phyloP scores from a whole-genome alignment of 2,888 invertebrate species.

The Scaptomyza reducta region DNA sequence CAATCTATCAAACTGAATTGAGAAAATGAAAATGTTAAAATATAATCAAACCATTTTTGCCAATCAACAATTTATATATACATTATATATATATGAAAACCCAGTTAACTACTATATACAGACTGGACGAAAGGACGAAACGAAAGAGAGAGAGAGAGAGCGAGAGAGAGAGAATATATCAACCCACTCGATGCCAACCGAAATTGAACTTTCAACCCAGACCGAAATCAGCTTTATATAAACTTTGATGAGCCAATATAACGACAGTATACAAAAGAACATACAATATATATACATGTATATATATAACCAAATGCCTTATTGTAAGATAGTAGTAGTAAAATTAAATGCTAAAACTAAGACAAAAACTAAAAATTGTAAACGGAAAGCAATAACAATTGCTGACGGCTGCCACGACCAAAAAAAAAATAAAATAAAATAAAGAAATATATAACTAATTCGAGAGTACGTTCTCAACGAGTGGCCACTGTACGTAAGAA shows the following conservation, averaged over 20 bases:
- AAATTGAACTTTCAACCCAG: too few relatives aligned
- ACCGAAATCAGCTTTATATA: too few relatives aligned
- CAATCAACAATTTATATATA: conserved; percentile 25
- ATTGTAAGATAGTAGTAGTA: conserved; percentile 42
- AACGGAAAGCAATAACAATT: conserved; percentile 43
- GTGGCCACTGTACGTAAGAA: conserved; percentile 10
- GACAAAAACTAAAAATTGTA: conserved; percentile 3
- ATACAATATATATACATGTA: not conserved
- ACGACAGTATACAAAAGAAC: conserved; percentile 10
- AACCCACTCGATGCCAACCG: too few relatives aligned
- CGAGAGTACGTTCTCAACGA: not conserved
- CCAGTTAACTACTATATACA: not conserved
- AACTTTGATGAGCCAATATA: conserved; percentile 16
- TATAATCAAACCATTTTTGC: conserved; percentile 22
- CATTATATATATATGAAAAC: conserved; percentile 8
- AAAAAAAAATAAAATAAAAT: conserved; percentile 7
- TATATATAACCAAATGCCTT: conserved; percentile 25
- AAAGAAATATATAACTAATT: not conserved
- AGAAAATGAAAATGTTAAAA: conserved; percentile 27
- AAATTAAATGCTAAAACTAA: not conserved
- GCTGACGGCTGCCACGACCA: conserved; percentile 43
- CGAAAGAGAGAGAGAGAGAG: too few relatives aligned
- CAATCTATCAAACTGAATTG: not conserved
- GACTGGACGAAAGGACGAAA: not conserved
- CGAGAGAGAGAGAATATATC: too few relatives aligned